A percentile compares a stretch with the other conserved stretches of the same genome.
These are phyloP conservation scores for Poeciliopsis retropinna DNA, from an alignment of 2,113 vertebrate species.

Conservation along the genomic window DNA sequence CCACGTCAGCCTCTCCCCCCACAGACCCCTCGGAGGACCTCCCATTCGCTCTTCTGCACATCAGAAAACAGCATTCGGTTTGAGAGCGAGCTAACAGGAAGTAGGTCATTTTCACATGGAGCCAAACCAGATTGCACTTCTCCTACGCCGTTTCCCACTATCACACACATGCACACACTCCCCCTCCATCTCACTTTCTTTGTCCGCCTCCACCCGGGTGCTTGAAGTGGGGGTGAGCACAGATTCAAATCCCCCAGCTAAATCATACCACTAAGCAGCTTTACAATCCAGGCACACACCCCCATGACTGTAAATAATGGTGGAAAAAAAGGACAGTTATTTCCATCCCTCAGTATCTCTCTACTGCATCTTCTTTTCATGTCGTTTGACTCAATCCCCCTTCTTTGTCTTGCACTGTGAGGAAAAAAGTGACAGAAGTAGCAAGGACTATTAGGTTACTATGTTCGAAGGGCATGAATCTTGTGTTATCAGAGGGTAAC, in stretches of 20 bases:
- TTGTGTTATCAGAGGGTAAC: constrained; percentile 45
- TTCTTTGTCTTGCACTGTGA: constrained; percentile 30
- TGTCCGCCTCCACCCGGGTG: constrained; percentile 62
- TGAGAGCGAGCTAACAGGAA: constrained; percentile 74
- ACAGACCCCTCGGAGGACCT: constrained; percentile 29
- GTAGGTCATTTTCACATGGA: constrained; percentile 80
- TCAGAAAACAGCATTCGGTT: constrained; percentile 68
- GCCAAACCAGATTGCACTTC: constrained; percentile 68
- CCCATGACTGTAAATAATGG: constrained; percentile 57
- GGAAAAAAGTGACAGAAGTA: constrained; percentile 52
- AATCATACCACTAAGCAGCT: constrained; percentile 78
- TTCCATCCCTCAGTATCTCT: constrained; percentile 40
- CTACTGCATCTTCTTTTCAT: constrained; percentile 30
- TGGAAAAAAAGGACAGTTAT: constrained; percentile 48
- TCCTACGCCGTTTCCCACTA: constrained; percentile 46
- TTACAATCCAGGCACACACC: constrained; percentile 58
- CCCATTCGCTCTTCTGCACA: constrained; percentile 44
- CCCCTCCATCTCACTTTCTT: constrained; percentile 48
- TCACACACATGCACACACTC: constrained; percentile 44
- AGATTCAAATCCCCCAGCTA: constrained; percentile 70
- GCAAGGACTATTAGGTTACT: constrained; percentile 58
- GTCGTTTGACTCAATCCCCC: constrained; percentile 21
- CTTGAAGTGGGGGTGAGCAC: constrained; percentile 69
- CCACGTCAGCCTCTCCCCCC: constrained; percentile 37
- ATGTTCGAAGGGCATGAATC: constrained; percentile 33